A percentile compares a stretch with the other conserved stretches of the same genome.
Evolutionary conservation across 2,797 vertebrate species (phyloP).

Genomic region (Dallia pectoralis): DNA sequence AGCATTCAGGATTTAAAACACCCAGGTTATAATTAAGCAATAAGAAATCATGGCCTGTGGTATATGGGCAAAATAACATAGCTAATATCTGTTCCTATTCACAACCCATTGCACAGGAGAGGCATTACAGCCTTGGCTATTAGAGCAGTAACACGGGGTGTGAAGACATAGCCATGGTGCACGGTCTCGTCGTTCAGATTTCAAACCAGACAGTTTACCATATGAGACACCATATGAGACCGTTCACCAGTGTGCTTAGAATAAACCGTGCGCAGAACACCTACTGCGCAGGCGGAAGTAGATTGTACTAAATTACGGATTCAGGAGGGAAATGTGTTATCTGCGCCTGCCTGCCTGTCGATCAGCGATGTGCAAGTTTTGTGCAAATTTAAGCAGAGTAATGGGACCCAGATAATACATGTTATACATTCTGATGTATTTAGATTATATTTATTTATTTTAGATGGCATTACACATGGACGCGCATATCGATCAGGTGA

Average conservation of each 20-base stretch:
- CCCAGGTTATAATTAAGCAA: no score
- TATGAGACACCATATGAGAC: no score
- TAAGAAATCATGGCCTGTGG: no score
- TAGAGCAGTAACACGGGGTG: no score
- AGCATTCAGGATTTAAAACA: no score
- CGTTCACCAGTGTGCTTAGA: background rate
- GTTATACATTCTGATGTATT: background rate
- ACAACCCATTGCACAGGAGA: no score
- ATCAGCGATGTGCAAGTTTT: background rate
- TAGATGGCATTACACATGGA: constrained; percentile 58
- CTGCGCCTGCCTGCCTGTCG: constrained; percentile 17
- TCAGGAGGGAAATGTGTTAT: constrained; percentile 76
- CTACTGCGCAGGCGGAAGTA: constrained; percentile 55
- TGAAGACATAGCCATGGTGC: no score
- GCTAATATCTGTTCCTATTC: no score
- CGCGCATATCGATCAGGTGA: constrained; percentile 62
- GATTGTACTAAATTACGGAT: constrained; percentile 26
- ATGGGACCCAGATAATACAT: background rate
- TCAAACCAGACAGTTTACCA: no score
- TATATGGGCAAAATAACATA: no score
- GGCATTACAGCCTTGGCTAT: no score
- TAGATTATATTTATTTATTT: background rate
- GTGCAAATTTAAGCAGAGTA: background rate
- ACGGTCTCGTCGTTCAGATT: no score
- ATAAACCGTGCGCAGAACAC: background rate